phyloP scores from a whole-genome alignment of 1,140 invertebrate genomes.

The Zelostemma sp. region DNA sequence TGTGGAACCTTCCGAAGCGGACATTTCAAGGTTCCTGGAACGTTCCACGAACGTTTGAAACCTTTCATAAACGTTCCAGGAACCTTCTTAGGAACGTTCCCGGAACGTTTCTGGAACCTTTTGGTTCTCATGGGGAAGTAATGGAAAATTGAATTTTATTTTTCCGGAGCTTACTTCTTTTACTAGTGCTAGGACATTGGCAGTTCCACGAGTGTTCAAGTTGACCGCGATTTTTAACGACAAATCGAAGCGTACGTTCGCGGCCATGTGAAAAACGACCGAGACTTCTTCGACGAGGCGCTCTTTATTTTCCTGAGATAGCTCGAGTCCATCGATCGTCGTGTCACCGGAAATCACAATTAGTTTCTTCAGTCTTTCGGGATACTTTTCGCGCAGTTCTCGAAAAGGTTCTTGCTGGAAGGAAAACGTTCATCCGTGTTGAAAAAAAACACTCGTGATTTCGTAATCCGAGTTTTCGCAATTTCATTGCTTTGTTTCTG shows the following conservation, averaged over 20 bases:
- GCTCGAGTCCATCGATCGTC: slow-evolving; percentile 69
- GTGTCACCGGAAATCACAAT: slow-evolving; percentile 66
- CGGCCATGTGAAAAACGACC: slow-evolving; percentile 93
- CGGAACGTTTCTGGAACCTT: too few relatives aligned
- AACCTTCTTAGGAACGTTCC: too few relatives aligned
- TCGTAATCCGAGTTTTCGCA: too few relatives aligned
- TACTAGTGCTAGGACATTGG: slow-evolving; percentile 65
- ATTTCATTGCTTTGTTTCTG: too few relatives aligned
- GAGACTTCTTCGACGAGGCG: slow-evolving; percentile 75
- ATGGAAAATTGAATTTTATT: too few relatives aligned
- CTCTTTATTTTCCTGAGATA: slow-evolving; percentile 71
- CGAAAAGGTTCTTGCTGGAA: slow-evolving; percentile 70
- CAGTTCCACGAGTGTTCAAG: slow-evolving; percentile 69
- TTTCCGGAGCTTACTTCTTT: too few relatives aligned
- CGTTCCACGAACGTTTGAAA: too few relatives aligned
- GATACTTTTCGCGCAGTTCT: slow-evolving; percentile 58
- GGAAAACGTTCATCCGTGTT: not conserved
- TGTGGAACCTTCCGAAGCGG: too few relatives aligned
- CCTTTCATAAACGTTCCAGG: too few relatives aligned
- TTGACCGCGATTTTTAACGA: slow-evolving; percentile 68
- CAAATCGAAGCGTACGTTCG: slow-evolving; percentile 79
- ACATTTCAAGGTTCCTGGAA: too few relatives aligned
- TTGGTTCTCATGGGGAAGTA: too few relatives aligned
- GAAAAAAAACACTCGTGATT: too few relatives aligned
- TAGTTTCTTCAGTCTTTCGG: slow-evolving; percentile 65